These are phyloP conservation scores for Elymnias hypermnestra DNA, from an alignment of 1,140 invertebrate species.

Conservation along the genomic window DNA sequence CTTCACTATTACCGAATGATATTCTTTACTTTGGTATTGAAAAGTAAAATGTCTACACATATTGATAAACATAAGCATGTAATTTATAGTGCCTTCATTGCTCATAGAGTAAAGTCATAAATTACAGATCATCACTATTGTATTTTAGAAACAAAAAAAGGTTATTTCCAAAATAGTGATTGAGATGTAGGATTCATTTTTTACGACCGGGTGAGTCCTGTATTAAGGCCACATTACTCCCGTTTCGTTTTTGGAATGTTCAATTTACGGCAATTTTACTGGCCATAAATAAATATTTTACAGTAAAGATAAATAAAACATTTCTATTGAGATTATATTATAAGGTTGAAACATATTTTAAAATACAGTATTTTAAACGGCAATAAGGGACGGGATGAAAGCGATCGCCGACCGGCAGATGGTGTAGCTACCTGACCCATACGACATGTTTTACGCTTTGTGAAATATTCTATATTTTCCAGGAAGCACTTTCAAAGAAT, in stretches of 20 bases:
- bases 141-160: too few species aligned
- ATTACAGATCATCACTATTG: conserved; percentile 19
- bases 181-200: conserved; percentile 38
- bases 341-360: conserved; percentile 58
- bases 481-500: too few species aligned
- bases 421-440: conserved; percentile 55
- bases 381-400: conserved; percentile 60
- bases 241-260: conserved; percentile 49
- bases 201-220: conserved; percentile 42
- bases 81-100: conserved; percentile 15
- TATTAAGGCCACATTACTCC: conserved; percentile 49
- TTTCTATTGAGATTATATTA: conserved; percentile 46
- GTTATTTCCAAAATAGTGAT: conserved; percentile 23
- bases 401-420: conserved; percentile 60
- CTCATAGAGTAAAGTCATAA: conserved; percentile 22
- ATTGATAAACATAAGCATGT: too few species aligned
- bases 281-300: conserved; percentile 55
- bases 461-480: conserved; percentile 42
- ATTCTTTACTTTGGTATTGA: too few species aligned
- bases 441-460: conserved; percentile 21
- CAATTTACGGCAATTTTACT: conserved; percentile 66
- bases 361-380: conserved; percentile 68
- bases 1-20: too few species aligned
- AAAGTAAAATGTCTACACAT: too few species aligned
- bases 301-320: conserved; percentile 49